These are phyloP conservation scores for Halisarca cf. caerulea DNA, from an alignment of 37 sponge, comb jelly and placozoan species.

Conservation along the genomic window DNA sequence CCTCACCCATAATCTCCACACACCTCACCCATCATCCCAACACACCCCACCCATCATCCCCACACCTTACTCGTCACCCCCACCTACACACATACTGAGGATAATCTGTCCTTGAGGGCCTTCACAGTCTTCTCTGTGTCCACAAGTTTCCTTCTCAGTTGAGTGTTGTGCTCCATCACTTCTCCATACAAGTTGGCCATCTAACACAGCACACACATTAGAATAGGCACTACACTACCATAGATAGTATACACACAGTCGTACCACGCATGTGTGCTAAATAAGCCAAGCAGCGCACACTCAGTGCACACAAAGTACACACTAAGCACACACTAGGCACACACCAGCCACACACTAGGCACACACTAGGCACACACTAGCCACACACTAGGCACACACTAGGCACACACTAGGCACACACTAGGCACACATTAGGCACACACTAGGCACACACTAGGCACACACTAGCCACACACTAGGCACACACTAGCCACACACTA, in stretches of 20 bases:
- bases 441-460: too few relatives aligned
- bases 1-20: too few relatives aligned
- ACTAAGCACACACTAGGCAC: neutral
- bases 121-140: constrained; percentile 54
- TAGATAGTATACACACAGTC: too few relatives aligned
- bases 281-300: too few relatives aligned
- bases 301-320: neutral
- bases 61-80: neutral
- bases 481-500: too few relatives aligned
- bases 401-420: too few relatives aligned
- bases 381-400: too few relatives aligned
- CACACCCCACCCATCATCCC: neutral
- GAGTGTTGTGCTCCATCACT: constrained; percentile 90
- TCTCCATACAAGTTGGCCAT: constrained; percentile 98
- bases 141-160: constrained; percentile 65
- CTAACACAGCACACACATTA: constrained; percentile 37
- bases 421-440: too few relatives aligned
- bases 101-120: neutral
- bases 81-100: constrained; percentile 5
- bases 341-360: neutral
- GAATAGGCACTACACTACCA: too few relatives aligned
- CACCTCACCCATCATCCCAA: too few relatives aligned
- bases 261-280: too few relatives aligned
- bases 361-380: neutral
- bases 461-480: too few relatives aligned